Evolutionary conservation across 2,888 invertebrate genomes (phyloP).

Genomic region (Lamellibrachia columna): DNA sequence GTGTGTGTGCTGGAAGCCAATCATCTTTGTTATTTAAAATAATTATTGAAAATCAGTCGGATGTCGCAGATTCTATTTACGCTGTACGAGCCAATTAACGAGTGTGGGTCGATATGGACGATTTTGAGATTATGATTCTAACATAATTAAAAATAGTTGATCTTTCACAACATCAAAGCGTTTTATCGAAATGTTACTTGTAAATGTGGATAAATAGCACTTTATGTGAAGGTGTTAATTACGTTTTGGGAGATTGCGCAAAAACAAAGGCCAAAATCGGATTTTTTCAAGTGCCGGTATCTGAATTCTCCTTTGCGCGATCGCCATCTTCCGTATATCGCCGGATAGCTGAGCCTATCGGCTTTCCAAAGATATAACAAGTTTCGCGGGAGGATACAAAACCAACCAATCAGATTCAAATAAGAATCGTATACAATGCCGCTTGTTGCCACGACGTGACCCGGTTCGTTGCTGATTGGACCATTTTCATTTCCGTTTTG

Average conservation of each 20-base stretch:
- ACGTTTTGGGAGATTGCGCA: neutral
- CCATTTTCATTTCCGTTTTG: neutral
- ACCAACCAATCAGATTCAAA: neutral
- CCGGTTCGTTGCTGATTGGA: neutral
- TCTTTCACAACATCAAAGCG: neutral
- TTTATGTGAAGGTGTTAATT: neutral
- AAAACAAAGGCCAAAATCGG: neutral
- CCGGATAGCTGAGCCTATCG: neutral
- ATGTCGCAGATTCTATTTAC: neutral
- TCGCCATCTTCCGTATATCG: neutral
- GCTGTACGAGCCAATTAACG: neutral
- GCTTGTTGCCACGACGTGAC: neutral
- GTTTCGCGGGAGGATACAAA: neutral
- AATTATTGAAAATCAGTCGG: slow-evolving; percentile 5
- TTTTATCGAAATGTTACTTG: neutral
- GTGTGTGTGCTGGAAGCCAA: too few species aligned
- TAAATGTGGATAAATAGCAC: neutral
- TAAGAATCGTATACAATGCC: neutral
- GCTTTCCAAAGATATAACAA: neutral
- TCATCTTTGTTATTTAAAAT: too few species aligned
- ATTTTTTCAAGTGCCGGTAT: neutral
- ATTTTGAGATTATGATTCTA: neutral
- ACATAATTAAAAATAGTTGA: neutral
- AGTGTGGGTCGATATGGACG: neutral
- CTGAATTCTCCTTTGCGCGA: neutral